phyloP scores from a whole-genome alignment of 1,140 invertebrate species.

The Stegodyphus dumicola region DNA sequence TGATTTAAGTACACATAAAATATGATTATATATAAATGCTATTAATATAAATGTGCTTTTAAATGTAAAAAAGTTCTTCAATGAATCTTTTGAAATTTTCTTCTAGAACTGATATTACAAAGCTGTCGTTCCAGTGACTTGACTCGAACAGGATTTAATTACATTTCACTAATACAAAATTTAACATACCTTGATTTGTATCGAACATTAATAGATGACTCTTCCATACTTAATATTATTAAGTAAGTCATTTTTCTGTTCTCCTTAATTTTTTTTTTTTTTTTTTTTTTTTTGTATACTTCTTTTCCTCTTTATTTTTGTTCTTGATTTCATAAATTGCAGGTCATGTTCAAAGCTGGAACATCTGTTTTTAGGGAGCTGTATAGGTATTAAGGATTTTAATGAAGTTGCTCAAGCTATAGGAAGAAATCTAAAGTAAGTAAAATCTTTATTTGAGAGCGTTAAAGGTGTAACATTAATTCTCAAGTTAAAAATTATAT shows the following conservation, averaged over 20 bases:
- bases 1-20: too few relatives aligned
- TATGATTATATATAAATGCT: too few relatives aligned
- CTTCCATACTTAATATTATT: slow-evolving; percentile 21
- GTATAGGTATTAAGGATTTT: slow-evolving; percentile 64
- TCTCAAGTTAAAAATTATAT: too few relatives aligned
- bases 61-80: too few relatives aligned
- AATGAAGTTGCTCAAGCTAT: slow-evolving; percentile 65
- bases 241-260: slow-evolving; percentile 17
- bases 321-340: neutral
- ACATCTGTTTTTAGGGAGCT: slow-evolving; percentile 68
- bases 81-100: too few relatives aligned
- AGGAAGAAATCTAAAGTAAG: slow-evolving; percentile 65
- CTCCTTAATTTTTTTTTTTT: too few relatives aligned
- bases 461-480: too few relatives aligned
- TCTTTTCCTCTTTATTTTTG: too few relatives aligned
- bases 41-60: too few relatives aligned
- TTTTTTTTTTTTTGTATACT: too few relatives aligned
- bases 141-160: slow-evolving; percentile 72
- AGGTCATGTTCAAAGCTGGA: slow-evolving; percentile 66
- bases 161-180: slow-evolving; percentile 74
- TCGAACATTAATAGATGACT: slow-evolving; percentile 72
- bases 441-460: neutral
- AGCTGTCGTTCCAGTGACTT: slow-evolving; percentile 73
- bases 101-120: slow-evolving; percentile 74
- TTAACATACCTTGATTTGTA: slow-evolving; percentile 83